A percentile compares a stretch with the other conserved stretches of the same genome.
These are phyloP conservation scores for Poeciliopsis turrubarensis DNA, from an alignment of 2,113 vertebrate genomes.

Conservation along the genomic window DNA sequence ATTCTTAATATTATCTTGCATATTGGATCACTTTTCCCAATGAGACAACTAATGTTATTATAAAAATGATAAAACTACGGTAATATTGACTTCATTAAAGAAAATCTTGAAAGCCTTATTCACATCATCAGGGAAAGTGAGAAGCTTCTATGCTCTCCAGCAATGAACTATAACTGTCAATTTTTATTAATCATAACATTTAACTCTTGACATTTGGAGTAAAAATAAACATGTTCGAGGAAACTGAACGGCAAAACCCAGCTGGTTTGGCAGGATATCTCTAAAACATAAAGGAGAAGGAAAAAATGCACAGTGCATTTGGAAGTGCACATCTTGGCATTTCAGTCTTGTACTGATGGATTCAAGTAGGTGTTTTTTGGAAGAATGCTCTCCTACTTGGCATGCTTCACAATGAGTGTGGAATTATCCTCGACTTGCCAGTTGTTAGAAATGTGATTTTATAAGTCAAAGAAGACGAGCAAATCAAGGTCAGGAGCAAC, in stretches of 20 bases:
- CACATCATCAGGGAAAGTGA: conserved; percentile 64
- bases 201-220: conserved; percentile 69
- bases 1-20: conserved; percentile 47
- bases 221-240: conserved; percentile 72
- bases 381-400: conserved; percentile 71
- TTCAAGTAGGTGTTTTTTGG: conserved; percentile 75
- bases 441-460: conserved; percentile 68
- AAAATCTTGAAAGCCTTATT: conserved; percentile 71
- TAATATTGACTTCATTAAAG: conserved; percentile 77
- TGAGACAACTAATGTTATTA: conserved; percentile 79
- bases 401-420: conserved; percentile 66
- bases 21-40: conserved; percentile 68
- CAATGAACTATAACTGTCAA: conserved; percentile 68
- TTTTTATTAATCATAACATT: conserved; percentile 72
- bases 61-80: conserved; percentile 75
- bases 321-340: conserved; percentile 71
- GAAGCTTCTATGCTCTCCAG: conserved; percentile 52
- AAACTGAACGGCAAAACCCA: conserved; percentile 68
- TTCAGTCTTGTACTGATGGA: conserved; percentile 67
- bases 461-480: conserved; percentile 67
- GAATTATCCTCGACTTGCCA: conserved; percentile 66
- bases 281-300: conserved; percentile 54
- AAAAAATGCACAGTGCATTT: conserved; percentile 63
- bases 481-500: conserved; percentile 66
- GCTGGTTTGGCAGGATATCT: conserved; percentile 70